A percentile compares a stretch with the other conserved stretches of the same genome.
Conservation (phyloP, 1,140 invertebrate species). For the Ruditapes philippinarum region DNA sequence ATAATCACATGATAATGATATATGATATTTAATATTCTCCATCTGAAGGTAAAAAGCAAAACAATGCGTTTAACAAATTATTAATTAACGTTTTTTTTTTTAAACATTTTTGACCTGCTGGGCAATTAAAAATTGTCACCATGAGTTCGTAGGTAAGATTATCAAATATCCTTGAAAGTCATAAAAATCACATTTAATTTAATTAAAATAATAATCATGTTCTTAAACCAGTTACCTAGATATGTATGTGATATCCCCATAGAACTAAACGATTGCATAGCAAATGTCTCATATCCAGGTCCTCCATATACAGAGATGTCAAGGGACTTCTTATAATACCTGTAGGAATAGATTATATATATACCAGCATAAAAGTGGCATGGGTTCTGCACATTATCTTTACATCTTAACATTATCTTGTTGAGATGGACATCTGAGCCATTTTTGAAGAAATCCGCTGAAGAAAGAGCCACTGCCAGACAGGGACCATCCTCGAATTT, state of each 20-base stretch:
- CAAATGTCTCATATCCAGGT: background rate
- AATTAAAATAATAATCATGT: background rate
- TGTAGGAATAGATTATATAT: background rate
- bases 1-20: no score
- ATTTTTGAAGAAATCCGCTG: no score
- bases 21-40: no score
- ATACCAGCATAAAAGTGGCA: background rate
- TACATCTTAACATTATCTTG: no score
- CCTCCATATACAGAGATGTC: background rate
- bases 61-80: background rate
- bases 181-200: background rate
- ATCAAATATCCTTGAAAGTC: no score
- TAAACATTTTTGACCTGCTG: background rate
- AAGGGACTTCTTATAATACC: slow-evolving; percentile 30
- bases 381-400: background rate
- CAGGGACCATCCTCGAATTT: background rate
- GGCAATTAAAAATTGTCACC: background rate
- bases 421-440: background rate
- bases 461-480: no score
- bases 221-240: background rate
- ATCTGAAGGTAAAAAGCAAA: background rate
- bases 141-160: background rate
- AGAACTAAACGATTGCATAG: background rate
- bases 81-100: background rate
- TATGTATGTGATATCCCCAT: background rate